phyloP scores from a whole-genome alignment of 1,140 invertebrate genomes.

The Goniozus legneri region DNA sequence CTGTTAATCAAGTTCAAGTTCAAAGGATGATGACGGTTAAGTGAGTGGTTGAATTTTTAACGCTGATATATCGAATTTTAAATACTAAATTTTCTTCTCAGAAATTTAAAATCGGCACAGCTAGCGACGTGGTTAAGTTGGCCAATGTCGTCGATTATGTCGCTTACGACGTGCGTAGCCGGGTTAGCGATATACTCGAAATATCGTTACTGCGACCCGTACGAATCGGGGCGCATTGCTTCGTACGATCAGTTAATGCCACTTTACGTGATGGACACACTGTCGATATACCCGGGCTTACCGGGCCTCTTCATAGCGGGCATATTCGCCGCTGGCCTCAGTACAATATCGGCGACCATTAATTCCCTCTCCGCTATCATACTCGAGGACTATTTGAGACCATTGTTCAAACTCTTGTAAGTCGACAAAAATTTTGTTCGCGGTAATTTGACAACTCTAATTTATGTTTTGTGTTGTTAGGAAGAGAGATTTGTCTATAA shows the following conservation, averaged over 20 bases:
- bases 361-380: constrained; percentile 84
- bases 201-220: constrained; percentile 74
- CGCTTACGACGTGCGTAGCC: constrained; percentile 69
- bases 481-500: too few species aligned
- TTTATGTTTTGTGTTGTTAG: too few species aligned
- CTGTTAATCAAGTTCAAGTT: constrained; percentile 69
- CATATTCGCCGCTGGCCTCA: constrained; percentile 70
- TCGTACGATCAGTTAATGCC: constrained; percentile 66
- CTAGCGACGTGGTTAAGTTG: constrained; percentile 67
- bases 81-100: too few species aligned
- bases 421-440: too few species aligned
- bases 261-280: constrained; percentile 73
- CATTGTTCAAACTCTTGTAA: too few species aligned
- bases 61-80: constrained; percentile 4
- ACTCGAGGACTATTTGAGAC: constrained; percentile 74
- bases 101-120: constrained; percentile 64
- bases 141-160: constrained; percentile 65
- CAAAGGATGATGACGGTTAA: constrained; percentile 41
- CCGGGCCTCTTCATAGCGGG: constrained; percentile 59
- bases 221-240: constrained; percentile 56
- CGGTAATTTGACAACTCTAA: too few species aligned
- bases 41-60: constrained; percentile 26
- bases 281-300: constrained; percentile 66
- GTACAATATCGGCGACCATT: constrained; percentile 79
- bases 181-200: constrained; percentile 77